Evolutionary conservation across 2,797 vertebrate genomes (phyloP), one percentile per base, ranked within the genome.

Genomic region (Nannoperca obscura): DNA sequence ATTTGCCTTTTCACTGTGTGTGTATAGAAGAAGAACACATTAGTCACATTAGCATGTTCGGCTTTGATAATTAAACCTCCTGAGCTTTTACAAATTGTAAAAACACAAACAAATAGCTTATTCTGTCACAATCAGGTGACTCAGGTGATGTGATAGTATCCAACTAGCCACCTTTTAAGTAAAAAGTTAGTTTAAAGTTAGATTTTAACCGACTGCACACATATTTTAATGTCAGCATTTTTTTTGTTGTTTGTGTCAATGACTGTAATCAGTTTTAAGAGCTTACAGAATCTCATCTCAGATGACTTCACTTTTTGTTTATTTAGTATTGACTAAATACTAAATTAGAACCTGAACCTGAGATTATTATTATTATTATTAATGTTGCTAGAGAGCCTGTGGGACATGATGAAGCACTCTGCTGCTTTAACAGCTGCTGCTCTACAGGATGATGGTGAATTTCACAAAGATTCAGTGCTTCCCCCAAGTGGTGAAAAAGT

Each of bases 401-500:
- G 22, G 15, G 10, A 22, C 13, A 47, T 22, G 2, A 34, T 58
- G 9, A 47, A 47, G 42, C 7, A 10, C 11, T 42, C 10, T 60
- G 27, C 36, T 52, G 27, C 36, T 52, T 30, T 34, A 24, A 63
- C 27, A 61, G 27, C 12, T 44, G 12, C 75, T 27, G 53, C 11
- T 50, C 20, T 15, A 0, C 15, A 66, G 20, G 27, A 60, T 54
- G 42, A 42, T 53, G 44, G 4, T 46, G 30, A 30, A 47, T 20
- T 52, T 46, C 13, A 55, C 11, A 36, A 54, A 1, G 30, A 20
- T 8, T 50, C 65, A 68, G 27, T 81, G 72, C 62, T 60, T 34
- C 80, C 76, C 68, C 69, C 80, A 19, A 61, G 80, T 82, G 83
- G 76, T 76, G 58, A 73, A 49, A 61, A 40, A 14, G 32, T 22